Conservation (phyloP, 2,888 invertebrate genomes). For the Tachina fera region DNA sequence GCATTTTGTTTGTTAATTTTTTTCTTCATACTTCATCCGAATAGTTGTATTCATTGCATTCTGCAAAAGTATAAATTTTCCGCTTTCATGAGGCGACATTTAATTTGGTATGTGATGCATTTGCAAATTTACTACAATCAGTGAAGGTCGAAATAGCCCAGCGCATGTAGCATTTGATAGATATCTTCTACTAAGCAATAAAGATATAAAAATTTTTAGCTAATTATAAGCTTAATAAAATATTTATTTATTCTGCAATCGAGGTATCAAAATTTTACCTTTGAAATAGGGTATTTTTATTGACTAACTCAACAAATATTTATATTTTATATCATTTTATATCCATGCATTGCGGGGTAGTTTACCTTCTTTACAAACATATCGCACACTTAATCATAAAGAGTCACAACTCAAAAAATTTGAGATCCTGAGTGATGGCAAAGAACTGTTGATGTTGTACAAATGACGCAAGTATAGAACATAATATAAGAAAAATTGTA, state of each 20-base stretch:
- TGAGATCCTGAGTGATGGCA: no score
- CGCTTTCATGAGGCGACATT: background rate
- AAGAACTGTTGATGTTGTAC: no score
- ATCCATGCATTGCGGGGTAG: background rate
- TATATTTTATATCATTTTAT: background rate
- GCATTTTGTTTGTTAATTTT: no score
- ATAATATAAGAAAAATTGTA: no score
- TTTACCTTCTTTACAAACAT: background rate
- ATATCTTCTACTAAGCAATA: background rate
- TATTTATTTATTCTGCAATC: background rate
- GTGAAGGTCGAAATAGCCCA: background rate
- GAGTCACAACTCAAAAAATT: no score
- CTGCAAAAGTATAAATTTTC: background rate
- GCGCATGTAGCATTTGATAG: background rate
- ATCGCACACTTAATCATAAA: no score
- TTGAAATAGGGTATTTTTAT: background rate
- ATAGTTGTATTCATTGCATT: no score
- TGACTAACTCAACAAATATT: background rate
- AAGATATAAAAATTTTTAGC: background rate
- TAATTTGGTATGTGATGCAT: conserved; percentile 11
- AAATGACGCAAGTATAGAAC: no score
- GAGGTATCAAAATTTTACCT: background rate
- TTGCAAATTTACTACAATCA: background rate
- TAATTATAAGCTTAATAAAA: no score
- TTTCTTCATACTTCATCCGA: no score